These are phyloP conservation scores for Chymomyza amoena DNA, from an alignment of 2,888 invertebrate species.

Conservation along the genomic window DNA sequence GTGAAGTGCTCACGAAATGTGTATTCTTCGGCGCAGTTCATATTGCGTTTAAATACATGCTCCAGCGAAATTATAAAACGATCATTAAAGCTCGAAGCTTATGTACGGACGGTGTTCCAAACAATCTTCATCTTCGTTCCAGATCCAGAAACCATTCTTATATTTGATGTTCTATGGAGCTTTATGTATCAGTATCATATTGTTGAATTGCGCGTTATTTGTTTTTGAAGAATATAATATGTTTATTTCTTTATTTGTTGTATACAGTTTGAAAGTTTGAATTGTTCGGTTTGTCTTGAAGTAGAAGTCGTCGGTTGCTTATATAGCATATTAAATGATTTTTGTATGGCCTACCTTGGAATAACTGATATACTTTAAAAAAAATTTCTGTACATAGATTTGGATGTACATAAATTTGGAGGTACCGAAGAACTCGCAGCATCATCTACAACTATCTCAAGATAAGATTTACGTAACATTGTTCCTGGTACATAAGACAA, in stretches of 20 bases:
- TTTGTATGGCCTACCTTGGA: too few relatives aligned
- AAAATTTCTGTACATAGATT: too few relatives aligned
- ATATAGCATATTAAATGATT: too few relatives aligned
- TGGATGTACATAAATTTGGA: too few relatives aligned
- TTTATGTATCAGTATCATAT: background rate
- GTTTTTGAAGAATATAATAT: background rate
- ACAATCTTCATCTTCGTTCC: constrained; percentile 58
- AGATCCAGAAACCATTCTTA: constrained; percentile 71
- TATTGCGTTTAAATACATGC: constrained; percentile 60
- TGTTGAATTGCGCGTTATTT: background rate
- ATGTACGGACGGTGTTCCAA: constrained; percentile 54
- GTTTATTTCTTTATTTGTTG: background rate
- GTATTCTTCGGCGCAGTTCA: constrained; percentile 74
- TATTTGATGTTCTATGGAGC: background rate
- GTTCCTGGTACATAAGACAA: too few relatives aligned
- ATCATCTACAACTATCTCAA: too few relatives aligned
- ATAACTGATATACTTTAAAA: too few relatives aligned
- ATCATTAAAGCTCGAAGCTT: constrained; percentile 41
- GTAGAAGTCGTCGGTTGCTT: too few relatives aligned
- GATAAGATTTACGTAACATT: too few relatives aligned
- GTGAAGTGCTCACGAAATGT: constrained; percentile 71
- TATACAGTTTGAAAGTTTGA: background rate
- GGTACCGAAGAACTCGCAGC: too few relatives aligned
- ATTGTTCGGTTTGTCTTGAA: too few relatives aligned
- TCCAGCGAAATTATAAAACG: constrained; percentile 57